Conservation (phyloP, 2,113 vertebrate genomes). For the Herpetotheres cachinnans region DNA sequence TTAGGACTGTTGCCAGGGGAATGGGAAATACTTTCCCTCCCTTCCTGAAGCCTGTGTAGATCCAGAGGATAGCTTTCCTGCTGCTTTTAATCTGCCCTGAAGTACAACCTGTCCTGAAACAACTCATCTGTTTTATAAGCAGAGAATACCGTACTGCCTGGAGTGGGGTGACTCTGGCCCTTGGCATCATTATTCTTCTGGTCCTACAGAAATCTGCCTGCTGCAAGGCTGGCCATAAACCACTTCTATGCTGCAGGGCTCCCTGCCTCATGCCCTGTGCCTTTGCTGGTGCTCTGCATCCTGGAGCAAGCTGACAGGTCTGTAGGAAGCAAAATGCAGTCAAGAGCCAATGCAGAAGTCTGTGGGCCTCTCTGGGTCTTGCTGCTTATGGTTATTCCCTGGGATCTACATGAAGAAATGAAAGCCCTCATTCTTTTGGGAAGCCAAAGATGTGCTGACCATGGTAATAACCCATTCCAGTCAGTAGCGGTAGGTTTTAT, state of each 20-base stretch:
- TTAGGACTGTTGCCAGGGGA: neutral
- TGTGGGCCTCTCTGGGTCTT: neutral
- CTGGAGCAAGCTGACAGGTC: neutral
- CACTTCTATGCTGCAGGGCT: neutral
- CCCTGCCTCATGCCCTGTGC: neutral
- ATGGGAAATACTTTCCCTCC: slow-evolving; percentile 31
- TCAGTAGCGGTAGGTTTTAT: neutral
- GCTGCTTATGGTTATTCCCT: neutral
- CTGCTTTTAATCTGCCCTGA: neutral
- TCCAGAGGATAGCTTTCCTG: slow-evolving; percentile 18
- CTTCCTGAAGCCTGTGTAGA: neutral
- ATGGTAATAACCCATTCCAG: neutral
- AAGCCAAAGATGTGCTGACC: neutral
- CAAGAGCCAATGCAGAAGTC: neutral
- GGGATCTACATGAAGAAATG: neutral
- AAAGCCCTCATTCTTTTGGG: neutral
- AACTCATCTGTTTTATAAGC: neutral
- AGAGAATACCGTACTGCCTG: neutral
- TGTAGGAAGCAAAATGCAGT: neutral
- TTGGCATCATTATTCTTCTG: neutral
- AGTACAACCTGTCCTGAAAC: neutral
- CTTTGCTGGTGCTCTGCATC: neutral
- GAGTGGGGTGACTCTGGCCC: neutral
- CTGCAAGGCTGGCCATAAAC: neutral
- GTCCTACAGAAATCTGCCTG: neutral